A percentile compares a stretch with the other conserved stretches of the same genome.
Evolutionary conservation across 1,140 invertebrate genomes (phyloP).

Genomic region (Drosophila repleta): DNA sequence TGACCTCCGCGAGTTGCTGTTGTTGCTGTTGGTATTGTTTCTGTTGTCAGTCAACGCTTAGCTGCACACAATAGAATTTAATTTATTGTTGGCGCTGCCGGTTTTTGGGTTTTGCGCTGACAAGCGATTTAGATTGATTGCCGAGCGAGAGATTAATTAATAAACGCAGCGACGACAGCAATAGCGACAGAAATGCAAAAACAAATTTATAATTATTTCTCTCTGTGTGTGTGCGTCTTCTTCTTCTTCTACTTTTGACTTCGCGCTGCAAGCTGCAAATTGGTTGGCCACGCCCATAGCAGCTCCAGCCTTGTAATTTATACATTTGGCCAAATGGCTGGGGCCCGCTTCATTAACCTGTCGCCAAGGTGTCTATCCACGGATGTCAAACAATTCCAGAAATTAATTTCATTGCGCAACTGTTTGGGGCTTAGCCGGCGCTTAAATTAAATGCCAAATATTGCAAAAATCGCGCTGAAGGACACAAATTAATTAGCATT

Average conservation of each 20-base stretch:
- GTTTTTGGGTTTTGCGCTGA: constrained; percentile 51
- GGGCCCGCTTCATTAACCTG: constrained; percentile 44
- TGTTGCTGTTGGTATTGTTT: not conserved
- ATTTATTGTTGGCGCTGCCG: constrained; percentile 46
- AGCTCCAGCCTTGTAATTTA: constrained; percentile 36
- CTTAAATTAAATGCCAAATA: constrained; percentile 68
- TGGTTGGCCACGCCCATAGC: constrained; percentile 33
- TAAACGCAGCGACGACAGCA: constrained; percentile 57
- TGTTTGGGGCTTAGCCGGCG: constrained; percentile 30
- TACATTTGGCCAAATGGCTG: constrained; percentile 16
- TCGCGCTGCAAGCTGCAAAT: constrained; percentile 41
- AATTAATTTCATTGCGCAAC: constrained; percentile 69
- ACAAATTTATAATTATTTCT: constrained; percentile 62
- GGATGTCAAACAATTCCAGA: constrained; percentile 63
- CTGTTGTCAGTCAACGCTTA: constrained; percentile 13
- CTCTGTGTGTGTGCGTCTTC: not conserved
- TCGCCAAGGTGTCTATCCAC: constrained; percentile 51
- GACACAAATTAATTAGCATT: constrained; percentile 68
- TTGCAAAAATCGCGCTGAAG: constrained; percentile 40
- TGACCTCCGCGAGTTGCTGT: constrained; percentile 3
- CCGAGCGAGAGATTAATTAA: constrained; percentile 65
- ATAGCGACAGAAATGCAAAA: constrained; percentile 34
- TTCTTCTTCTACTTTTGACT: constrained; percentile 1
- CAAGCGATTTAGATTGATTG: constrained; percentile 80
- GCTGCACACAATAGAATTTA: constrained; percentile 48